Evolutionary conservation across 53 echinoderm and acorn worm species (phyloP).

Genomic region (Arbacia lixula): DNA sequence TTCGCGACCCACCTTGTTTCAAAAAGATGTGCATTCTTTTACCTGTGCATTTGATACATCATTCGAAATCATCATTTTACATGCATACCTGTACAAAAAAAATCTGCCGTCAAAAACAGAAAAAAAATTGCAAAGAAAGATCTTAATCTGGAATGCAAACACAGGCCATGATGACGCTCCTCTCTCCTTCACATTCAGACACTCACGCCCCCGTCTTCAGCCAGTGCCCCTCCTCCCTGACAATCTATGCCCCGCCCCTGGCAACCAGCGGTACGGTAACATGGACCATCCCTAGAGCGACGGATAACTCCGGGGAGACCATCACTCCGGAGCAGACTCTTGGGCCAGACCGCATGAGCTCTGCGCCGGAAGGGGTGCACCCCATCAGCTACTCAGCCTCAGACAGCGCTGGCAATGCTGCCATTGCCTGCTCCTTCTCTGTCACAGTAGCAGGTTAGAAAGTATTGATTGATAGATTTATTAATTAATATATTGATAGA

Average conservation of each 20-base stretch:
- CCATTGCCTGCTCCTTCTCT: constrained; percentile 58
- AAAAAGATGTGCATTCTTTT: no score
- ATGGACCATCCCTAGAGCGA: constrained; percentile 28
- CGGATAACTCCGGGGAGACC: constrained; percentile 40
- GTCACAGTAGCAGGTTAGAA: constrained; percentile 46
- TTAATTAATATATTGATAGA: neutral
- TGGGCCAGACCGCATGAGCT: constrained; percentile 24
- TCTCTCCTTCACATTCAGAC: no score
- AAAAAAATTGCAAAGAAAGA: no score
- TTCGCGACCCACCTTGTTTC: no score
- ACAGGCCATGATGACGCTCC: no score
- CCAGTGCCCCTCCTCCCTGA: constrained; percentile 23
- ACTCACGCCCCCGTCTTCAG: constrained; percentile 41
- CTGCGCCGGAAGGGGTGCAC: constrained; percentile 46
- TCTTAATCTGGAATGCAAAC: no score
- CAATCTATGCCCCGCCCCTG: neutral
- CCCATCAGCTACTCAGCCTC: constrained; percentile 54
- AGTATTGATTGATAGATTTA: no score
- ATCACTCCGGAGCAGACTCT: neutral
- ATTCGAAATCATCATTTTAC: no score
- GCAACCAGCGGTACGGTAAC: constrained; percentile 16
- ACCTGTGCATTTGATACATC: no score
- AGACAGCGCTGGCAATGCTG: constrained; percentile 66
- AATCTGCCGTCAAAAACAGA: no score
- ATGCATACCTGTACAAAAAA: no score